A percentile compares a stretch with the other conserved stretches of the same genome.
Evolutionary conservation across 2,888 invertebrate species (phyloP).

Genomic region (Lasiommata megera): DNA sequence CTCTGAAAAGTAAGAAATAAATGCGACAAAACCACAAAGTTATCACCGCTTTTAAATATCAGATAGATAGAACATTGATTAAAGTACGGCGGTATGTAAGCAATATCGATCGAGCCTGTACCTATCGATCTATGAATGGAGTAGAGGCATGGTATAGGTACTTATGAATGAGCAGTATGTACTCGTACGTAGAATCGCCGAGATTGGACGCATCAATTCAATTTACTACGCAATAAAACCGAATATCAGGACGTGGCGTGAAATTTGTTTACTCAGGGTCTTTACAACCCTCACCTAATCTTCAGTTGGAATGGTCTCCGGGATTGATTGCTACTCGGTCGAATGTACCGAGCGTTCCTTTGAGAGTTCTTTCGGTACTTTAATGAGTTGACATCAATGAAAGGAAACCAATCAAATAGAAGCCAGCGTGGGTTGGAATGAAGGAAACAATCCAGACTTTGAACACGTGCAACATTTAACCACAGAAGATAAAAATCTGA

Average conservation of each 20-base stretch:
- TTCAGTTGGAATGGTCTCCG: neutral
- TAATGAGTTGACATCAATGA: neutral
- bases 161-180: neutral
- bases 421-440: too few species aligned
- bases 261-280: conserved; percentile 1
- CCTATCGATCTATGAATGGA: conserved; percentile 5
- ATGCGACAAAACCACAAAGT: too few species aligned
- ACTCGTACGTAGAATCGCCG: conserved; percentile 35
- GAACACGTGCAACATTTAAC: too few species aligned
- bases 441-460: too few species aligned
- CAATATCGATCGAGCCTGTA: too few species aligned
- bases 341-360: neutral
- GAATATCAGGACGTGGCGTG: conserved; percentile 20
- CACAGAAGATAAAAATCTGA: too few species aligned
- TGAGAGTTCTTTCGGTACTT: neutral
- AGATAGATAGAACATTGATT: too few species aligned
- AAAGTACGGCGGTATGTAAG: too few species aligned
- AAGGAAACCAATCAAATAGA: too few species aligned
- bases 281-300: neutral
- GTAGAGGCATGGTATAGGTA: neutral
- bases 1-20: too few species aligned
- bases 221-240: conserved; percentile 44
- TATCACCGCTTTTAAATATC: too few species aligned
- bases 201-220: conserved; percentile 43
- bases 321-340: neutral